phyloP scores from a whole-genome alignment of 1,140 invertebrate genomes.

The Rhyacophila brunnea region DNA sequence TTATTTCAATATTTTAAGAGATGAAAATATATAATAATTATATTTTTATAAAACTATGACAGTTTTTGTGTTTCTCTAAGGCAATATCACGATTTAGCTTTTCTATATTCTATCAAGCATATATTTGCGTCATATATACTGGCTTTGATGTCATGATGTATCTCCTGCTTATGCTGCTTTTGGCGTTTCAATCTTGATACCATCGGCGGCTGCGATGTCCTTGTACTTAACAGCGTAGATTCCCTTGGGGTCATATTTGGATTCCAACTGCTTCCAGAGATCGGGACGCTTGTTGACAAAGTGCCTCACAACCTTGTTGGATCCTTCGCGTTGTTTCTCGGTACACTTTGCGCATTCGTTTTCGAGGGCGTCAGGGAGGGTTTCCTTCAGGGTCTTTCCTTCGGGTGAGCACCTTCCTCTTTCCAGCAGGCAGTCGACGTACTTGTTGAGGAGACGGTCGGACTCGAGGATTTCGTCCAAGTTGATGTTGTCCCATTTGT shows the following conservation, averaged over 20 bases:
- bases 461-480: slow-evolving; percentile 70
- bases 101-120: too few relatives aligned
- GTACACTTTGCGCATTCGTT: slow-evolving; percentile 67
- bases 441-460: slow-evolving; percentile 67
- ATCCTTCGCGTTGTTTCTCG: slow-evolving; percentile 58
- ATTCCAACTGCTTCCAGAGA: slow-evolving; percentile 59
- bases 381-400: slow-evolving; percentile 68
- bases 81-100: too few relatives aligned
- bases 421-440: slow-evolving; percentile 70
- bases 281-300: slow-evolving; percentile 62
- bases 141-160: too few relatives aligned
- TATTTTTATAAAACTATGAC: neutral
- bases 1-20: neutral
- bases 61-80: neutral
- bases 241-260: slow-evolving; percentile 66
- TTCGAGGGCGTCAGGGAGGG: slow-evolving; percentile 64
- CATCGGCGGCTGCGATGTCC: slow-evolving; percentile 35
- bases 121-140: too few relatives aligned
- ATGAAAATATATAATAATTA: neutral
- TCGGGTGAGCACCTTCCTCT: slow-evolving; percentile 70
- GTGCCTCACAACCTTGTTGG: slow-evolving; percentile 59
- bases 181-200: slow-evolving; percentile 4
- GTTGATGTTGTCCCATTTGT: slow-evolving; percentile 73
- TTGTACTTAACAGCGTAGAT: slow-evolving; percentile 61
- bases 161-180: too few relatives aligned